Evolutionary conservation across 1,140 invertebrate species (phyloP).

Genomic region (Drosophila fuyamai): DNA sequence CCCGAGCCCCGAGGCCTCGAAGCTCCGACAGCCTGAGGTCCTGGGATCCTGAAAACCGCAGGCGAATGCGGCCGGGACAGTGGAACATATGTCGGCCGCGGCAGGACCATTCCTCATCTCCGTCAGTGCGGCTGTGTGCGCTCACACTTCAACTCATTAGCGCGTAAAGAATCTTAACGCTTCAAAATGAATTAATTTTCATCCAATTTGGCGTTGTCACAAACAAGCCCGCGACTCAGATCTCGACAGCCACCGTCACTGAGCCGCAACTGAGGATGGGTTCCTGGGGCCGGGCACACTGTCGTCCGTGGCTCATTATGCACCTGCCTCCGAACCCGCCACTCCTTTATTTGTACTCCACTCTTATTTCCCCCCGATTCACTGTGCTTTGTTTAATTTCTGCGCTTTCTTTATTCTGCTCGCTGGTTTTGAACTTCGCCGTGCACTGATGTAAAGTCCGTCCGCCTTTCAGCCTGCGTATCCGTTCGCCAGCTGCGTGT

Average conservation of each 20-base stretch:
- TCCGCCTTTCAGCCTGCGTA: constrained; percentile 32
- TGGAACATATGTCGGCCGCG: constrained; percentile 53
- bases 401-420: constrained; percentile 24
- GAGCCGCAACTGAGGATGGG: not conserved
- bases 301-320: constrained; percentile 64
- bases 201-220: constrained; percentile 75
- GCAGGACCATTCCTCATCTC: constrained; percentile 14
- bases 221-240: constrained; percentile 24
- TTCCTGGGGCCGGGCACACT: constrained; percentile 27
- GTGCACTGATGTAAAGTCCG: constrained; percentile 15
- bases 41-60: constrained; percentile 35
- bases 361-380: constrained; percentile 13
- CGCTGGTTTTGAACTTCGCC: constrained; percentile 52
- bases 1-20: not conserved
- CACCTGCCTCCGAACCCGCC: constrained; percentile 53
- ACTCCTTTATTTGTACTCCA: constrained; percentile 2
- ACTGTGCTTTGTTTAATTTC: constrained; percentile 48
- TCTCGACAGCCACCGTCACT: not conserved
- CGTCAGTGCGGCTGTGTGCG: constrained; percentile 8
- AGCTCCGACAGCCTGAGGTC: not conserved
- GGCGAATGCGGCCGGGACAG: constrained; percentile 32
- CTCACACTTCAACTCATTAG: constrained; percentile 77
- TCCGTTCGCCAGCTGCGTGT: constrained; percentile 35
- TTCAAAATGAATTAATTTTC: constrained; percentile 83
- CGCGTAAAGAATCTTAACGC: constrained; percentile 80